These are phyloP conservation scores for Podarcis muralis DNA, from an alignment of 2,113 vertebrate species.

Conservation along the genomic window DNA sequence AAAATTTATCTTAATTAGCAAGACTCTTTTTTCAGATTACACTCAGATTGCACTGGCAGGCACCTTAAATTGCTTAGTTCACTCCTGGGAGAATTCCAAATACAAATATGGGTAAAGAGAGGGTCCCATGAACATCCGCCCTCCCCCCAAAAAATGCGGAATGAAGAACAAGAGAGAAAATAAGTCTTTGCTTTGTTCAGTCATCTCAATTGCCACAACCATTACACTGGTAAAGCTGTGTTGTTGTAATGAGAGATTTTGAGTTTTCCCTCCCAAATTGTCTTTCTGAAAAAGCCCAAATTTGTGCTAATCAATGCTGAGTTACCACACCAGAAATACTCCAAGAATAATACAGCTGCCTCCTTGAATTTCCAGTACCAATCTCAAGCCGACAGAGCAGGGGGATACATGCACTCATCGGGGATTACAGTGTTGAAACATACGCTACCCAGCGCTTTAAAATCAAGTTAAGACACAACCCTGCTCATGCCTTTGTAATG, in stretches of 20 bases:
- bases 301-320: not conserved
- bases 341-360: constrained; percentile 42
- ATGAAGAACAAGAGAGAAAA: not conserved
- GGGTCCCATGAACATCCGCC: constrained; percentile 24
- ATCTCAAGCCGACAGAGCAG: not conserved
- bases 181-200: not conserved
- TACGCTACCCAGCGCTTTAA: not conserved
- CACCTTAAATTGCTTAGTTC: not conserved
- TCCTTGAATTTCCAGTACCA: not conserved
- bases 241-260: not conserved
- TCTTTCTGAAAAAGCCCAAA: not conserved
- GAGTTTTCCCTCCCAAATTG: not conserved
- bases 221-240: not conserved
- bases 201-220: constrained; percentile 2
- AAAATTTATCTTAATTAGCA: not conserved
- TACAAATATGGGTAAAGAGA: constrained; percentile 53
- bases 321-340: not conserved
- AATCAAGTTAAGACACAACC: constrained; percentile 48
- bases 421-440: constrained; percentile 35
- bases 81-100: constrained; percentile 6
- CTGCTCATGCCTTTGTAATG: constrained; percentile 18
- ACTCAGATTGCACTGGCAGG: too few species aligned
- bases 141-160: rapidly evolving
- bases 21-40: not conserved
- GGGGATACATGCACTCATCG: rapidly evolving